Evolutionary conservation across 2,797 vertebrate species (phyloP).

Genomic region (Lutjanus argentimaculatus): DNA sequence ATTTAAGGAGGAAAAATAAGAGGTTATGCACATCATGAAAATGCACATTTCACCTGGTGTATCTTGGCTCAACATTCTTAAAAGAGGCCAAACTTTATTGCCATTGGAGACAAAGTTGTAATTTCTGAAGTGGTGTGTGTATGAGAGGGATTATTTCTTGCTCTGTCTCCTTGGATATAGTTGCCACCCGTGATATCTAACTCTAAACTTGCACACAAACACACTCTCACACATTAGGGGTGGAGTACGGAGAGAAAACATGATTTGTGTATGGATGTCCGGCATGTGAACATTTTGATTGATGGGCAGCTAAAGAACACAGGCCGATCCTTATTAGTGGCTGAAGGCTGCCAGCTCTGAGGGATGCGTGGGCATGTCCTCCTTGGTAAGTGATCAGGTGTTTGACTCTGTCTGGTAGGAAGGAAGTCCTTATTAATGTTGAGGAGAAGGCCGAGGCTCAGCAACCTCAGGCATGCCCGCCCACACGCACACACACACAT

Average conservation of each 20-base stretch:
- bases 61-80: slow-evolving; percentile 73
- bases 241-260: slow-evolving; percentile 72
- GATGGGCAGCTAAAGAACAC: slow-evolving; percentile 78
- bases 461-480: slow-evolving; percentile 83
- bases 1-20: slow-evolving; percentile 79
- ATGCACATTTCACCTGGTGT: slow-evolving; percentile 80
- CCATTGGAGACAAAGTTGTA: slow-evolving; percentile 63
- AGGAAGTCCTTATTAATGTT: slow-evolving; percentile 87
- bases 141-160: slow-evolving; percentile 67
- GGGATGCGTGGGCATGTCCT: slow-evolving; percentile 83
- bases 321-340: slow-evolving; percentile 74
- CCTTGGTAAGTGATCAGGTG: slow-evolving; percentile 83
- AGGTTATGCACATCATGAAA: slow-evolving; percentile 83
- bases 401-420: slow-evolving; percentile 86
- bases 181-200: slow-evolving; percentile 69
- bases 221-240: slow-evolving; percentile 63
- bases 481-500: slow-evolving; percentile 72
- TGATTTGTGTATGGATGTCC: slow-evolving; percentile 74
- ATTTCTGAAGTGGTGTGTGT: slow-evolving; percentile 69
- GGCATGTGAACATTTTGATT: slow-evolving; percentile 72
- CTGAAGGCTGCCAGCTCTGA: slow-evolving; percentile 75
- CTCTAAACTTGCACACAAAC: slow-evolving; percentile 64
- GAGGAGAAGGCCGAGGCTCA: slow-evolving; percentile 79
- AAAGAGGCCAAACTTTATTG: slow-evolving; percentile 70
- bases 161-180: slow-evolving; percentile 59